Evolutionary conservation across 2,113 vertebrate species (phyloP).

Genomic region (Strix aluco): DNA sequence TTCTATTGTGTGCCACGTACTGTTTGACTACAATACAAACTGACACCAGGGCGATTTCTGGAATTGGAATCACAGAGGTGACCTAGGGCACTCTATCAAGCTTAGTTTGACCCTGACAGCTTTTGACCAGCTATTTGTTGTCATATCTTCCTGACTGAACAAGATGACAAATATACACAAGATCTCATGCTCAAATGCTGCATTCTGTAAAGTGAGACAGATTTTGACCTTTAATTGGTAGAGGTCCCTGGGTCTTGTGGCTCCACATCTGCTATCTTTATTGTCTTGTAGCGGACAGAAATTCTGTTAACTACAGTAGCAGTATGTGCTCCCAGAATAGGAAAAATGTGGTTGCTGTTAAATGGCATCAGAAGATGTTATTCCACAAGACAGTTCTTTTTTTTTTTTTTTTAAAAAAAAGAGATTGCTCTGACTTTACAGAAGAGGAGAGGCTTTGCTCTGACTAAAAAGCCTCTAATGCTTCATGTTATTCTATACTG

Average conservation of each 20-base stretch:
- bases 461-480: neutral
- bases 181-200: slow-evolving; percentile 40
- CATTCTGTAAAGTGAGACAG: slow-evolving; percentile 57
- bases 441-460: neutral
- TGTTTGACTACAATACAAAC: slow-evolving; percentile 20
- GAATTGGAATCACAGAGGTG: slow-evolving; percentile 45
- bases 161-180: slow-evolving; percentile 68
- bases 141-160: slow-evolving; percentile 66
- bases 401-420: neutral
- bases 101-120: slow-evolving; percentile 65
- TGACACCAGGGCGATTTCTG: slow-evolving; percentile 37
- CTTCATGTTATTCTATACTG: neutral
- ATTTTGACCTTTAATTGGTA: slow-evolving; percentile 71
- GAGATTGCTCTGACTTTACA: neutral
- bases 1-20: neutral
- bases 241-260: slow-evolving; percentile 57
- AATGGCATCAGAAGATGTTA: neutral
- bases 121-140: slow-evolving; percentile 68
- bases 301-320: slow-evolving; percentile 55
- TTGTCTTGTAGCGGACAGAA: slow-evolving; percentile 54
- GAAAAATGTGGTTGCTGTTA: slow-evolving; percentile 6
- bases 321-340: neutral
- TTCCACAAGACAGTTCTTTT: neutral
- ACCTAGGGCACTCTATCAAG: slow-evolving; percentile 57
- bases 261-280: slow-evolving; percentile 61